Conservation (phyloP, 1,140 invertebrate genomes). For the Drosophila sucinea region DNA sequence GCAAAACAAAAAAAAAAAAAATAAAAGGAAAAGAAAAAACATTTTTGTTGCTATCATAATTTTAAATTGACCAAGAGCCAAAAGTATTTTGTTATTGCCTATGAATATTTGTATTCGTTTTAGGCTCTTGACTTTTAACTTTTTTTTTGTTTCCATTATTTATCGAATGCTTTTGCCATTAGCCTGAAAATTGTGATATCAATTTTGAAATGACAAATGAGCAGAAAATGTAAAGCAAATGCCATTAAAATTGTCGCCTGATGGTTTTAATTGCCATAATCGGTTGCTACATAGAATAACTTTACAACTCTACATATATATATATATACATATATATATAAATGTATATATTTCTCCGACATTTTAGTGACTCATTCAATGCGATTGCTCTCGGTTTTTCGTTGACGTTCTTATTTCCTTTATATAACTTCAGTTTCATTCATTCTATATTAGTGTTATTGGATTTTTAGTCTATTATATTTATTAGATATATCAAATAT, state of each 20-base stretch:
- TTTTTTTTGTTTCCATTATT: not conserved
- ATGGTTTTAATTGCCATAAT: slow-evolving; percentile 57
- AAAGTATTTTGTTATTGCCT: not conserved
- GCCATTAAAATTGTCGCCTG: slow-evolving; percentile 64
- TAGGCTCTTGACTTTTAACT: not conserved
- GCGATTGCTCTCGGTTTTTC: too few relatives aligned
- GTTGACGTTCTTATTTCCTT: not conserved
- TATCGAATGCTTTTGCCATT: slow-evolving; percentile 26
- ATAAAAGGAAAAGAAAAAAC: not conserved
- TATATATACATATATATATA: not conserved
- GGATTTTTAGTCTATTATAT: slow-evolving; percentile 4
- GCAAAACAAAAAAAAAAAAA: slow-evolving; percentile 4
- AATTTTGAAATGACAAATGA: slow-evolving; percentile 75
- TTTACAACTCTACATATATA: slow-evolving; percentile 18
- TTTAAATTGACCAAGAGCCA: not conserved
- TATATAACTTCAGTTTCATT: not conserved
- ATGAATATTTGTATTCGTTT: not conserved
- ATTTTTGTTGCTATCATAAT: not conserved
- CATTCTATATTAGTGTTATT: not conserved
- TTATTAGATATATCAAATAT: slow-evolving; percentile 38
- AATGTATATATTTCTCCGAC: too few relatives aligned
- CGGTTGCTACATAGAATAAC: slow-evolving; percentile 1
- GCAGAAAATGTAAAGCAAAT: slow-evolving; percentile 75
- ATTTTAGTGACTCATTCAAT: too few relatives aligned
- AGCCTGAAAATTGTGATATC: slow-evolving; percentile 60